Evolutionary conservation across 2,797 vertebrate genomes (phyloP), one percentile per base, ranked within the genome.

Genomic region (Galagoides demidoff): DNA sequence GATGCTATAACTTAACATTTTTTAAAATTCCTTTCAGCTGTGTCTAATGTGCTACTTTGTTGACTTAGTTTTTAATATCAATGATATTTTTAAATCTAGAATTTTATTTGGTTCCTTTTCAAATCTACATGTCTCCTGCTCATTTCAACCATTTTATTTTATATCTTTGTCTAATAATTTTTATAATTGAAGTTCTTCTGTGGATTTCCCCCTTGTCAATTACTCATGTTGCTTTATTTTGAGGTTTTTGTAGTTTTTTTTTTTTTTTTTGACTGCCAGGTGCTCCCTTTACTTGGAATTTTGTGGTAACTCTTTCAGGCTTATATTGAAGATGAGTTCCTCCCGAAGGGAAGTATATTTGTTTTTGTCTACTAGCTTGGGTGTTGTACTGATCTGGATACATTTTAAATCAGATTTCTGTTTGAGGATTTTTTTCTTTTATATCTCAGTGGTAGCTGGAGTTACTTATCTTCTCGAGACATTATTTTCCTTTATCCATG

Each of bases 401-500:
- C 45, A 34, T 87, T 70, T 81, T 83, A 55, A 92, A 86, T 73
- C 2, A 76, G 68, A 90, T 92, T 88, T 84, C 34, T 90, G 34
- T 31, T 78, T 77, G 2, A 84, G 3, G 17, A 3, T 27, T 14
- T 78, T 49, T 49, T 14, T 37, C 57, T 64, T 31, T 22, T 4
- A 45, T 66, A 57, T 61, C 3, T 84, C 34, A 49, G 14, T 25
- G 12, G 29, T 70, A 73, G n/a, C 45, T 85, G 22, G 82, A 20
- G 29, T 57, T 71, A 43, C 7, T 77, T 0, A 43, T 93, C 31
- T 29, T 59, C 45, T 78, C 27, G 17, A 14, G 52, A 88, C 22
- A 61, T 71, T 90, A 29, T 85, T 94, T 85, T 57, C 11, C 29
- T n/a, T 39, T 25, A 25, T 59, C 43, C 7, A 11, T 76, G 73